Base-by-base conservation (phyloP, 2,888 invertebrate genomes). In the Apodemia hepburni region DNA sequence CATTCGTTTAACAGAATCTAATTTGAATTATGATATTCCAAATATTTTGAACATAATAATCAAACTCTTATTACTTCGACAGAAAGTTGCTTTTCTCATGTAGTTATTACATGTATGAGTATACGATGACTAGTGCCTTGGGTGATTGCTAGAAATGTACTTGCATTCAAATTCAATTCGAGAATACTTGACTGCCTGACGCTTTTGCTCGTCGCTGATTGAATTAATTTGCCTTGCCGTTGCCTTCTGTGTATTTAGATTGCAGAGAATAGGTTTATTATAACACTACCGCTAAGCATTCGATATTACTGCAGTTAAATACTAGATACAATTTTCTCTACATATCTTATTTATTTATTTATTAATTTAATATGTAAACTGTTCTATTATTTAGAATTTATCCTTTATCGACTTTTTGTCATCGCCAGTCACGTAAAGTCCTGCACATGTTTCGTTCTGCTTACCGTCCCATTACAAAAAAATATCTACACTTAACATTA, bases 121-220 rank as follows among this genome's bases (percentile, higher is more conserved):
- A 15, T 27, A 27, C 54, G 29, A 54, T 54, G 29, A 54, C 29
- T 54, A 29, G 54, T 54, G 54, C 54, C 51, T 54, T 54, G 27
- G 51, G 54, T 54, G 54, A 59, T 42, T 42, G 59, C 42, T 22
- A 59, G 42, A 38, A 45, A 45, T 60, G 59, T 45, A 59, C 45
- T 59, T 59, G 59, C 51, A 22, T 51, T 51, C 18, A 45, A 59
- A 59, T 59, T 42, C 11, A 59, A 18, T 59, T 59, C 17, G 59
- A 59, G 59, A 59, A 42, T 59, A 45, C 35, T 58, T 35, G 58
- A 58, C 58, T 58, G 58, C 59, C 15, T 59, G 59, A 42, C 35
- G 38, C 59, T 42, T 35, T 59, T 38, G 42, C 59, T 59, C 38
- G 18, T 22, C 38, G 45, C 45, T 59, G 45, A 38, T 59, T 38